Percentiles rank a stretch among this genome's conserved stretches.
phyloP scores from a whole-genome alignment of 1,140 invertebrate genomes.

The Helicorthomorpha holstii region DNA sequence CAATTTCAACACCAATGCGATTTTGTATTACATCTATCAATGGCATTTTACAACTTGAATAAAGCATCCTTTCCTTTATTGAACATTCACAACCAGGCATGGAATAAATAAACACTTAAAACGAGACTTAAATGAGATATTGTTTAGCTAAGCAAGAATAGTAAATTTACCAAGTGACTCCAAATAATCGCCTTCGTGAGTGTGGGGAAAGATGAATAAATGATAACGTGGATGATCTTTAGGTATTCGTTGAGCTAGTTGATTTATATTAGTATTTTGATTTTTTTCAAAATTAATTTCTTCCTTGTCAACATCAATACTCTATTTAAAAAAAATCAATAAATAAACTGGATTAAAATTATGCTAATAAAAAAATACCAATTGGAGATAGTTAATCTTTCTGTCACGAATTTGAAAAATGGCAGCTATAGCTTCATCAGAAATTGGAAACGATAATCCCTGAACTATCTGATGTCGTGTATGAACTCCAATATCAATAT shows the following conservation, averaged over 20 bases:
- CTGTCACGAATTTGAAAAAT: slow-evolving; percentile 36
- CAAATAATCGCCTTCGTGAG: slow-evolving; percentile 74
- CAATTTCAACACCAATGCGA: slow-evolving; percentile 44
- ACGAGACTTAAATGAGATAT: neutral
- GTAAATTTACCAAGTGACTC: slow-evolving; percentile 51
- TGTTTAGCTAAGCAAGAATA: neutral
- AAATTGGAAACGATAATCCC: slow-evolving; percentile 84
- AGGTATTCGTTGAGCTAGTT: slow-evolving; percentile 58
- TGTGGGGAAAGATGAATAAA: slow-evolving; percentile 77
- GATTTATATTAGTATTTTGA: slow-evolving; percentile 37
- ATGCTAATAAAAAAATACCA: slow-evolving; percentile 1
- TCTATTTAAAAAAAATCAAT: slow-evolving; percentile 18
- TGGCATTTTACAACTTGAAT: slow-evolving; percentile 87
- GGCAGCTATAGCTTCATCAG: slow-evolving; percentile 54
- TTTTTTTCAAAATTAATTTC: slow-evolving; percentile 53
- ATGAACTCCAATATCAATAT: slow-evolving; percentile 61
- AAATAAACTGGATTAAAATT: neutral
- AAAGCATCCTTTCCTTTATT: slow-evolving; percentile 93
- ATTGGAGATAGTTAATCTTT: slow-evolving; percentile 41
- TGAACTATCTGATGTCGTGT: slow-evolving; percentile 77
- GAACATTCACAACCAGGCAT: slow-evolving; percentile 89
- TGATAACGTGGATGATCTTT: slow-evolving; percentile 75
- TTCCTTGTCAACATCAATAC: slow-evolving; percentile 48
- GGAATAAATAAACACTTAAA: slow-evolving; percentile 90
- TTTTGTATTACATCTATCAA: slow-evolving; percentile 58